phyloP scores from a whole-genome alignment of 2,888 invertebrate genomes.

The Habrosyne pyritoides region DNA sequence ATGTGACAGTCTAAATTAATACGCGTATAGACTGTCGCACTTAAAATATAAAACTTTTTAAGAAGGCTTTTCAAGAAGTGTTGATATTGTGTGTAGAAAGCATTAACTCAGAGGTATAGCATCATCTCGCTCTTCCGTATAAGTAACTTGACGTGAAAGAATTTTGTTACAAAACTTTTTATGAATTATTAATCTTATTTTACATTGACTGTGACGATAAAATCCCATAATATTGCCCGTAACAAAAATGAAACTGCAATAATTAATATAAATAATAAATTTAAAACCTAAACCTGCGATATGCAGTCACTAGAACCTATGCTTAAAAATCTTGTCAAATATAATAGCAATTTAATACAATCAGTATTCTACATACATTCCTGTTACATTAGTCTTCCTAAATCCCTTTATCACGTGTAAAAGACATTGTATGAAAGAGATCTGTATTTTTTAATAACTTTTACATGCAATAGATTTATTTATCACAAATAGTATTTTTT shows the following conservation, averaged over 20 bases:
- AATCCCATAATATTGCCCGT: neutral
- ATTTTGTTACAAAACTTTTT: too few relatives aligned
- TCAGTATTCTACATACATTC: constrained; percentile 18
- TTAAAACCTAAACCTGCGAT: neutral
- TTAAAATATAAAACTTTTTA: too few relatives aligned
- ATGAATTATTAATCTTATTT: too few relatives aligned
- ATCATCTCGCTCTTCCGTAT: too few relatives aligned
- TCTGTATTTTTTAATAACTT: constrained; percentile 35
- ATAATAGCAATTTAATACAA: constrained; percentile 17
- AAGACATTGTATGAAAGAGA: constrained; percentile 30
- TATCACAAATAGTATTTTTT: constrained; percentile 23
- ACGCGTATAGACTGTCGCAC: too few relatives aligned
- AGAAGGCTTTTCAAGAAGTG: too few relatives aligned
- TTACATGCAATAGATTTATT: constrained; percentile 24
- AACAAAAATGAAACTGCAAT: neutral
- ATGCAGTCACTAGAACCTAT: neutral
- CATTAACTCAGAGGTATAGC: too few relatives aligned
- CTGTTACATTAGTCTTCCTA: constrained; percentile 36
- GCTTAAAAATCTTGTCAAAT: constrained; percentile 1
- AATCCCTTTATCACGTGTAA: constrained; percentile 23
- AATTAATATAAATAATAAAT: neutral
- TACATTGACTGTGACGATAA: too few relatives aligned
- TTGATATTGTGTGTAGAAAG: too few relatives aligned
- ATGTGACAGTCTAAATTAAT: too few relatives aligned
- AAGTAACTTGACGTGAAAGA: too few relatives aligned